Conservation (phyloP, 2,888 invertebrate species). For the Cephus nigrinus region DNA sequence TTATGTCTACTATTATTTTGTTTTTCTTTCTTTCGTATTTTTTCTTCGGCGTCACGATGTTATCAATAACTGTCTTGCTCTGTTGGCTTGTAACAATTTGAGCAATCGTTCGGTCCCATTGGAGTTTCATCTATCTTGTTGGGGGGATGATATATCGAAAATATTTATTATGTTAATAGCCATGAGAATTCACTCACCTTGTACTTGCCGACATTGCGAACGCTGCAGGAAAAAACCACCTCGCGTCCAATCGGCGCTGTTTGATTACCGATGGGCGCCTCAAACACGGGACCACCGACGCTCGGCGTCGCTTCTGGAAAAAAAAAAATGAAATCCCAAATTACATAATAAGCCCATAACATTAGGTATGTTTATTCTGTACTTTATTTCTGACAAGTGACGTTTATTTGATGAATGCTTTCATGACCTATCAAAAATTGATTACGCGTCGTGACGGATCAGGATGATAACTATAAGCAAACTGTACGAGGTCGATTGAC, state of each 20-base stretch:
- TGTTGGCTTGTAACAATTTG: neutral
- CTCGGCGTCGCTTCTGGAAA: slow-evolving; percentile 52
- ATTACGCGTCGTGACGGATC: neutral
- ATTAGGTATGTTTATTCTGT: neutral
- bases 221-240: slow-evolving; percentile 61
- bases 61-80: neutral
- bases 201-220: slow-evolving; percentile 55
- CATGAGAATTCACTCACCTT: slow-evolving; percentile 41
- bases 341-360: neutral
- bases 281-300: slow-evolving; percentile 52
- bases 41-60: neutral
- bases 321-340: slow-evolving; percentile 26
- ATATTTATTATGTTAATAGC: neutral
- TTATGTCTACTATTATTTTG: neutral
- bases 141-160: neutral
- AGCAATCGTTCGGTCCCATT: neutral
- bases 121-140: neutral
- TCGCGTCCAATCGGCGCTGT: slow-evolving; percentile 62
- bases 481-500: neutral
- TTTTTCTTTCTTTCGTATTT: neutral
- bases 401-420: neutral
- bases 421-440: neutral
- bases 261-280: slow-evolving; percentile 60
- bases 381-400: neutral
- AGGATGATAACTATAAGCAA: neutral